A percentile compares a stretch with the other conserved stretches of the same genome.
These are phyloP conservation scores for Prosapia bicincta DNA, from an alignment of 2,888 invertebrate genomes.

Conservation along the genomic window DNA sequence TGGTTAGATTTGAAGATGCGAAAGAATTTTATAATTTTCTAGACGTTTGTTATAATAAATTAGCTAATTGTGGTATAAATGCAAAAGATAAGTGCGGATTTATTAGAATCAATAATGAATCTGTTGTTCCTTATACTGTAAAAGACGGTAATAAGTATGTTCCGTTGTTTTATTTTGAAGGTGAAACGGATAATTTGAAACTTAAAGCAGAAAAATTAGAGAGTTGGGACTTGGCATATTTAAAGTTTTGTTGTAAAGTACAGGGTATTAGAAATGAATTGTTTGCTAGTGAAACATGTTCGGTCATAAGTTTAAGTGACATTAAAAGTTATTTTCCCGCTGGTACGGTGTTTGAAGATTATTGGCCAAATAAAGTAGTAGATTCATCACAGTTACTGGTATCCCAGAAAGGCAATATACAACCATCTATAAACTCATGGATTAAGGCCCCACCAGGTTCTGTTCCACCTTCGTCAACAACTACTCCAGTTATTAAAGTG, in stretches of 20 bases:
- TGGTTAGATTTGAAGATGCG: conserved; percentile 84
- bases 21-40: conserved; percentile 87
- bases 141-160: conserved; percentile 82
- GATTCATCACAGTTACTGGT: conserved; percentile 71
- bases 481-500: conserved; percentile 26
- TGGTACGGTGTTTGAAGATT: conserved; percentile 86
- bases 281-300: conserved; percentile 86
- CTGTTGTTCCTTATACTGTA: conserved; percentile 88
- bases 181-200: conserved; percentile 88
- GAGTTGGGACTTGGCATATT: conserved; percentile 89
- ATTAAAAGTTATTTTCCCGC: conserved; percentile 89
- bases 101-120: conserved; percentile 87
- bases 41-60: conserved; percentile 83
- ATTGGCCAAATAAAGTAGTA: conserved; percentile 88
- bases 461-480: conserved; percentile 25
- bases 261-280: conserved; percentile 77
- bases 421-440: conserved; percentile 39
- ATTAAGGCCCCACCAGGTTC: conserved; percentile 37
- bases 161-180: conserved; percentile 86
- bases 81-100: conserved; percentile 78
- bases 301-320: conserved; percentile 85
- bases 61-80: conserved; percentile 51
- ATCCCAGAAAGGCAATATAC: conserved; percentile 41
- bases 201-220: conserved; percentile 81
- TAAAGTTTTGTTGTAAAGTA: conserved; percentile 93